Conservation (phyloP, 2,888 invertebrate species). For the Abrostola triplasia region DNA sequence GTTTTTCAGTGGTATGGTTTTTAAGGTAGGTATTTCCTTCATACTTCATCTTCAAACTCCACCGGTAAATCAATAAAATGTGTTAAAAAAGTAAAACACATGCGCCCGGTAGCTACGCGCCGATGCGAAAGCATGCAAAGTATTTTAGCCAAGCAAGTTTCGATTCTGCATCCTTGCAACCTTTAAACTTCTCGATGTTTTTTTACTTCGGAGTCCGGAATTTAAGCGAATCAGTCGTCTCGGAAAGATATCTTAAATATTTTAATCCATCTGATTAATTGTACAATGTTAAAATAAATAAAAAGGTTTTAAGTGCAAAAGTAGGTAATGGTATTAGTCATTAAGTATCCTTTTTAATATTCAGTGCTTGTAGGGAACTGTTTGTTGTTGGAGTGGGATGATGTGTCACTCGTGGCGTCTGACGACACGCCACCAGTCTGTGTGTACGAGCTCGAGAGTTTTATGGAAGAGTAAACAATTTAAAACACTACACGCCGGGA, state of each 20-base stretch:
- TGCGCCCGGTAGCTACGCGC: conserved; percentile 38
- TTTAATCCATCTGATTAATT: conserved; percentile 53
- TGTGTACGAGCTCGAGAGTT: conserved; percentile 79
- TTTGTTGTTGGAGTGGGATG: conserved; percentile 64
- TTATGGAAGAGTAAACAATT: conserved; percentile 88
- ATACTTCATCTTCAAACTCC: neutral
- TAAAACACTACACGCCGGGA: conserved; percentile 86
- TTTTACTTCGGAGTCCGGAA: conserved; percentile 44
- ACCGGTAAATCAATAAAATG: conserved; percentile 11
- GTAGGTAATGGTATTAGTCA: conserved; percentile 38
- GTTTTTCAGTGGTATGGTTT: too few relatives aligned
- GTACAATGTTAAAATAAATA: conserved; percentile 41
- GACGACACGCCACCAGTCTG: conserved; percentile 68
- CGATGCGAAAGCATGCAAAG: conserved; percentile 57
- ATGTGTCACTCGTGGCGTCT: conserved; percentile 67
- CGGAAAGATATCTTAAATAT: conserved; percentile 47
- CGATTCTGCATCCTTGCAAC: conserved; percentile 56
- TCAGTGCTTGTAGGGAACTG: conserved; percentile 58
- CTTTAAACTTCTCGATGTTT: conserved; percentile 54
- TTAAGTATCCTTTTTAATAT: conserved; percentile 52
- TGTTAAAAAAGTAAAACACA: conserved; percentile 28
- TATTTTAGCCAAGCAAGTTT: conserved; percentile 56
- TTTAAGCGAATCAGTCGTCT: conserved; percentile 54
- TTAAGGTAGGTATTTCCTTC: neutral
- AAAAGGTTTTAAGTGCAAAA: conserved; percentile 44